These are phyloP conservation scores for Myopa testacea DNA, from an alignment of 2,888 invertebrate species.

Conservation along the genomic window DNA sequence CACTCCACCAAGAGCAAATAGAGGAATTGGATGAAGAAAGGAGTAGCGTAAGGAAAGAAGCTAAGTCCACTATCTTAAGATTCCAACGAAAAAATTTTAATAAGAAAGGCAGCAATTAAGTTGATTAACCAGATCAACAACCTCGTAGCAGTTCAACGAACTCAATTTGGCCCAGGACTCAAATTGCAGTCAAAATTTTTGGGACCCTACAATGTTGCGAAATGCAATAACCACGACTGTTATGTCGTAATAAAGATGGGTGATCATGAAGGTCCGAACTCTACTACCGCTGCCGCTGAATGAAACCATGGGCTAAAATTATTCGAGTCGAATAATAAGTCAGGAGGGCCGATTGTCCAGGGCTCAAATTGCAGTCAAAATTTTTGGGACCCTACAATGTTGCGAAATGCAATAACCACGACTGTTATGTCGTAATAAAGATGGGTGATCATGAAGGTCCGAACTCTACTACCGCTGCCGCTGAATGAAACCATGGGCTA, in stretches of 20 bases:
- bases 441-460: conserved; percentile 3
- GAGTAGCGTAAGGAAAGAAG: neutral
- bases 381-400: neutral
- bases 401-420: neutral
- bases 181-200: neutral
- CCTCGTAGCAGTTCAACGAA: neutral
- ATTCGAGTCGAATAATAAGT: too few relatives aligned
- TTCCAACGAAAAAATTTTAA: neutral
- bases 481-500: neutral
- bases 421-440: neutral
- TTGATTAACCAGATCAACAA: neutral
- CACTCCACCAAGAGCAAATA: conserved; percentile 6
- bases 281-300: neutral
- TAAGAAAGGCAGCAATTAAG: neutral
- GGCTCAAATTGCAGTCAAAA: neutral
- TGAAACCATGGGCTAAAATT: neutral
- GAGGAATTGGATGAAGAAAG: conserved; percentile 17
- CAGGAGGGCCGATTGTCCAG: neutral
- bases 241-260: neutral
- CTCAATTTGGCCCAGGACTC: conserved; percentile 2
- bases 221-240: neutral
- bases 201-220: neutral
- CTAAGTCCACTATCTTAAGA: neutral
- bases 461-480: neutral
- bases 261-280: neutral